Base-by-base conservation (phyloP, 2,888 invertebrate genomes). In the Oscheius sp. region DNA sequence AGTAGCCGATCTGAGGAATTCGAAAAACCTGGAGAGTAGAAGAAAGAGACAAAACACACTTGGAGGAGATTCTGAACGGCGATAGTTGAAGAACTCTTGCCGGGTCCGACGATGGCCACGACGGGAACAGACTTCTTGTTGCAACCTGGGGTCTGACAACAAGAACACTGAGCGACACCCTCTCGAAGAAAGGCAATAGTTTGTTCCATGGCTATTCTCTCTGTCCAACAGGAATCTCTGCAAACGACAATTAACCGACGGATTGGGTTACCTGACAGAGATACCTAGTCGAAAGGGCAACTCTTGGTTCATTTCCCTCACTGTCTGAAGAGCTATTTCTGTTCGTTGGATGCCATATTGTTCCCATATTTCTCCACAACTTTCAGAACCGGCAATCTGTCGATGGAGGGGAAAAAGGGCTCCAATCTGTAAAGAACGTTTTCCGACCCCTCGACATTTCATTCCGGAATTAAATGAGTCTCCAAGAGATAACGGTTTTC, bases 191-290 rank as follows among this genome's bases (percentile, higher is more conserved):
- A 85, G 30, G 83, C 85, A 38, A 84, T 84, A 20, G 84, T 84
- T 72, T 84, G 92, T 82, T 92, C 92, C 73, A 93, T 88, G 32
- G 92, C 92, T 3, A 92, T 91, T 17, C 92, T 91, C 2, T 92
- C 91, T 82, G 92, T 92, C 92, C 92, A 92, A 87, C 92, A 93
- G 26, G 92, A 91, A 87, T 93, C 92, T 50, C 80, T 80, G 72
- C 22, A 72, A 54, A 41, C 14, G 26, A 6, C 26, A 50, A 2
- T 24, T 8, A 50, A 24, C 5, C 12, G 5, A 22, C 3, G 5
- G n/a, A 12, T 20, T 17, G 12, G 4, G 33, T 32, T 56, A 79
- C 79, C 85, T 75, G 67, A 85, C 82, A 22, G 79, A 80, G 44
- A 85, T 83, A 22, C 92, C 92, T 14, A 91, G 86, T 1, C 87